Conservation (phyloP, 2,113 vertebrate species). For the Rhagologus leucostigma region DNA sequence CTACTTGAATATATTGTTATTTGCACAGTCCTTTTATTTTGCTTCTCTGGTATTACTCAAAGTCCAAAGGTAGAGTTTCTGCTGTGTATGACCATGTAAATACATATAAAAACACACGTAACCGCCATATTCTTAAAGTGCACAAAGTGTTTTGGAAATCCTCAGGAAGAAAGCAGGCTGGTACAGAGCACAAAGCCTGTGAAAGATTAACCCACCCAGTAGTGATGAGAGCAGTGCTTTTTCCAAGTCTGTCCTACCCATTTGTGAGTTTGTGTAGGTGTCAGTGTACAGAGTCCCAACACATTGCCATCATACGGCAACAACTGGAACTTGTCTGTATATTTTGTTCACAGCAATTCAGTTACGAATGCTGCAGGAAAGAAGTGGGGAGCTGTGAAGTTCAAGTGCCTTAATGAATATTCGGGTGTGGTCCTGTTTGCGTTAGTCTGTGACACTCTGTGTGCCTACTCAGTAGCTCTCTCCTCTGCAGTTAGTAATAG, state of each 20-base stretch:
- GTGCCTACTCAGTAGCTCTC: background rate
- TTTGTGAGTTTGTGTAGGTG: background rate
- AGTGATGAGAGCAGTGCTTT: background rate
- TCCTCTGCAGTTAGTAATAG: background rate
- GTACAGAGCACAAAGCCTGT: background rate
- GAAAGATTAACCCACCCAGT: background rate
- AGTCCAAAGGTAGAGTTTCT: background rate
- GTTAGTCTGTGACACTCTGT: background rate
- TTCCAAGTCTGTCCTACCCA: background rate
- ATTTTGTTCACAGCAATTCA: background rate
- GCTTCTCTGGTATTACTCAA: background rate
- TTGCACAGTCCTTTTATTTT: background rate
- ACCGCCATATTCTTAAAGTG: background rate
- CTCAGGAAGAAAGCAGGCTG: background rate
- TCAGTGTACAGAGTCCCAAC: background rate
- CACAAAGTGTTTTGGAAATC: background rate
- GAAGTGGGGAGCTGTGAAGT: background rate
- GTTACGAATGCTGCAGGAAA: background rate
- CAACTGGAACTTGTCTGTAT: background rate
- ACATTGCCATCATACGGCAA: background rate
- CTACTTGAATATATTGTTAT: background rate
- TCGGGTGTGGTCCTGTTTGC: background rate
- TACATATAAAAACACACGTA: background rate
- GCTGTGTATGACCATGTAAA: background rate
- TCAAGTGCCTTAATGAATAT: background rate